Evolutionary conservation across 2,797 vertebrate species (phyloP).

Genomic region (Limosa lapponica): DNA sequence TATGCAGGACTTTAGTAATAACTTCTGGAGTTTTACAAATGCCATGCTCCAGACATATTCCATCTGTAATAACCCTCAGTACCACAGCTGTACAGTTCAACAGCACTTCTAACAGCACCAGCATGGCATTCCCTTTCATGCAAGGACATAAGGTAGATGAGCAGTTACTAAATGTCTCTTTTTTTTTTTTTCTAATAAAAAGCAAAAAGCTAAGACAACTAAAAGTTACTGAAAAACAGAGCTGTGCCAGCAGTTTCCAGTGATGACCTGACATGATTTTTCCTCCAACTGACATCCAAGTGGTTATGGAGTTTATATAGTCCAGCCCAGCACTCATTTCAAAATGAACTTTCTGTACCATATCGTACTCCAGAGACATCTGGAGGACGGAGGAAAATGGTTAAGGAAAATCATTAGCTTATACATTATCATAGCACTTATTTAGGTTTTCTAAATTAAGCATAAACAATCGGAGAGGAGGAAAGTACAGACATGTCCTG

Average conservation of each 20-base stretch:
- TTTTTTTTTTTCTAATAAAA: slow-evolving; percentile 16
- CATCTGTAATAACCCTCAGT: neutral
- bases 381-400: neutral
- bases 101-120: neutral
- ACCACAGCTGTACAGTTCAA: neutral
- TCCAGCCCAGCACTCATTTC: neutral
- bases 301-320: neutral
- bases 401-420: slow-evolving; percentile 21
- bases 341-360: slow-evolving; percentile 16
- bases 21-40: neutral
- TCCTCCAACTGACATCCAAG: neutral
- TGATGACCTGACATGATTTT: neutral
- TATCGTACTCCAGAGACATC: neutral
- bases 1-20: neutral
- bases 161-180: neutral
- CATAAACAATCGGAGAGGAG: neutral
- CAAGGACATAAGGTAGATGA: neutral
- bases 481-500: neutral
- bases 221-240: neutral
- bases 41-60: neutral
- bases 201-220: neutral
- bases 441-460: neutral
- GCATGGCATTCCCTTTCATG: neutral
- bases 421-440: neutral
- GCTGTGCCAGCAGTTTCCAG: neutral